Base-by-base conservation (phyloP, 2,113 vertebrate genomes). In the Lasiurus cinereus region DNA sequence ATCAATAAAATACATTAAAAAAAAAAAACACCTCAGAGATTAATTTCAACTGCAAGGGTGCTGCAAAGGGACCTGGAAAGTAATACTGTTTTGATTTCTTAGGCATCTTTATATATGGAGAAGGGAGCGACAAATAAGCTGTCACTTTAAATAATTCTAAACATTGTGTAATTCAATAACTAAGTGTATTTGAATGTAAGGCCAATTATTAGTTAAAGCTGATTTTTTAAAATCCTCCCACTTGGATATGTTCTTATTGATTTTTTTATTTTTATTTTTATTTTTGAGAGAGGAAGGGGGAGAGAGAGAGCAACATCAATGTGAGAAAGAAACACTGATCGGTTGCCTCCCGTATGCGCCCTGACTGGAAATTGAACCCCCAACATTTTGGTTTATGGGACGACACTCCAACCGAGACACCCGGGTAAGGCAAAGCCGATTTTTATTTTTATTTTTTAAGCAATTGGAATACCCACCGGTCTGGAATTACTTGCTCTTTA, bases 81-180 rank as follows among this genome's bases (percentile, higher is more conserved):
- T 9, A 56, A 79, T 33, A 48, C 52, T 66, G 19, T 80, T 88
- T 94, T 66, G 43, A 76, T 90, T 91, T 59, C 77, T 87, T 76
- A 83, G 50, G 12, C n/a, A 50, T 87, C 46, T 59, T 88, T 46
- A 78, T 27, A 87, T 21, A 84, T 12, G 50, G 13, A 93, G 7
- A 94, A 84, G 66, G 43, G 13, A 94, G 70, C 19, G 64, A 79
- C 31, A 69, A 76, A 16, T 24, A 59, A 83, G 33, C 0, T 62
- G 50, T 64, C 90, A 64, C 31, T 87, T 93, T 29, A 92, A 93
- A 88, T 69, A 86, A 90, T 89, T 87, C 56, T 83, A 90, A 93
- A 93, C 43, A 69, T n/a, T 18, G 48, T 78, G 39, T 50, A 90
- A 76, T 94, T 91, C 62, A 91, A 46, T 95, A 91, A 66, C 24